phyloP scores from a whole-genome alignment of 2,797 vertebrate genomes.

The Chlorospingus semifuscus region DNA sequence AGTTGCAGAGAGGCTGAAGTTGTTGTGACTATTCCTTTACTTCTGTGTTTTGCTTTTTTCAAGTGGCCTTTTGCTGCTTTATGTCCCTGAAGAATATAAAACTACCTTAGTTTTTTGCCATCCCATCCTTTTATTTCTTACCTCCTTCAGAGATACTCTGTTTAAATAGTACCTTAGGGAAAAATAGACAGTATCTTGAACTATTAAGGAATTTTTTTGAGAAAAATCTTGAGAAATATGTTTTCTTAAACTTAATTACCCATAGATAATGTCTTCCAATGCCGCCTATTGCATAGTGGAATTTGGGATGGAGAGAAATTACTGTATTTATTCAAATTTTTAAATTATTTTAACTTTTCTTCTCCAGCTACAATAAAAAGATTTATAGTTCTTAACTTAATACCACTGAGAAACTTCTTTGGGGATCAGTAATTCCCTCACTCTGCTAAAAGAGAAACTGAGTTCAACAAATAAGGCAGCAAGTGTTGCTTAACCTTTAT shows the following conservation, averaged over 20 bases:
- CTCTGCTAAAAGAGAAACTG: background rate
- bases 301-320: background rate
- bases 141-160: background rate
- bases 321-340: background rate
- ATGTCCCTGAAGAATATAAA: background rate
- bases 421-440: background rate
- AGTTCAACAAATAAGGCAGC: background rate
- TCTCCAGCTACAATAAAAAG: background rate
- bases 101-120: background rate
- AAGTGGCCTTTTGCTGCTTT: background rate
- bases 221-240: background rate
- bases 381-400: background rate
- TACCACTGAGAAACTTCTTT: background rate
- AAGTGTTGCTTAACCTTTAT: constrained; percentile 3
- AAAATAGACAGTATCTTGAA: background rate
- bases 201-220: background rate
- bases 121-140: background rate
- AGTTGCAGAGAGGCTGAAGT: background rate
- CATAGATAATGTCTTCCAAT: background rate
- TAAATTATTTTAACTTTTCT: background rate
- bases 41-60: background rate
- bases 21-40: background rate
- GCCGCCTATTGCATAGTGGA: background rate
- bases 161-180: background rate
- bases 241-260: background rate